Evolutionary conservation across 2,797 vertebrate genomes (phyloP).

Genomic region (Characodon lateralis): DNA sequence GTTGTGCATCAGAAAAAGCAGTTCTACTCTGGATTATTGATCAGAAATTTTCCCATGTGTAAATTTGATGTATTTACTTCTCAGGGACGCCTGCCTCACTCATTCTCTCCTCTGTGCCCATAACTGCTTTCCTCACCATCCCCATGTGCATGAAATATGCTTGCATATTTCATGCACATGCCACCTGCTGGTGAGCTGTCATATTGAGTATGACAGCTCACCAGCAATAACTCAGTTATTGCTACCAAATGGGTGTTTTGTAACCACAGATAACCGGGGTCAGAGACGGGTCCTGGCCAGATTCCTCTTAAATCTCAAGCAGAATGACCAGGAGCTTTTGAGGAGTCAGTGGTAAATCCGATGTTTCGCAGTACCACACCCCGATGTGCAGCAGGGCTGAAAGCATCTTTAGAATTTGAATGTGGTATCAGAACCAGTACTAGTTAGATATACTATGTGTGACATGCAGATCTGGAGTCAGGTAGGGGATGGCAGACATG

Average conservation of each 20-base stretch:
- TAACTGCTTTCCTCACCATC: slow-evolving; percentile 5
- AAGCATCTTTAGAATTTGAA: not conserved
- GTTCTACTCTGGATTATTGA: slow-evolving; percentile 17
- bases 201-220: not conserved
- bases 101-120: slow-evolving; percentile 8
- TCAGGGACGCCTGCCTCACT: not conserved
- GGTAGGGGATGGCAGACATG: too few relatives aligned
- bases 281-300: slow-evolving; percentile 29
- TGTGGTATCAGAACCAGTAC: not conserved
- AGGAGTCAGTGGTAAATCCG: slow-evolving; percentile 31
- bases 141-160: slow-evolving; percentile 11
- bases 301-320: slow-evolving; percentile 42
- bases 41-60: not conserved
- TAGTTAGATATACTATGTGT: not conserved
- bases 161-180: slow-evolving; percentile 42
- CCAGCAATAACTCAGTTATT: slow-evolving; percentile 2
- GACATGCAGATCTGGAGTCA: not conserved
- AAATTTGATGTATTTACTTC: not conserved
- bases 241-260: slow-evolving; percentile 59
- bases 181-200: slow-evolving; percentile 57
- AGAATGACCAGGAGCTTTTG: slow-evolving; percentile 12
- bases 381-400: not conserved
- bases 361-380: not conserved
- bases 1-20: not conserved
- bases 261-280: slow-evolving; percentile 50